Conservation (phyloP, 2,113 vertebrate species). For the Acanthochromis polyacanthus region DNA sequence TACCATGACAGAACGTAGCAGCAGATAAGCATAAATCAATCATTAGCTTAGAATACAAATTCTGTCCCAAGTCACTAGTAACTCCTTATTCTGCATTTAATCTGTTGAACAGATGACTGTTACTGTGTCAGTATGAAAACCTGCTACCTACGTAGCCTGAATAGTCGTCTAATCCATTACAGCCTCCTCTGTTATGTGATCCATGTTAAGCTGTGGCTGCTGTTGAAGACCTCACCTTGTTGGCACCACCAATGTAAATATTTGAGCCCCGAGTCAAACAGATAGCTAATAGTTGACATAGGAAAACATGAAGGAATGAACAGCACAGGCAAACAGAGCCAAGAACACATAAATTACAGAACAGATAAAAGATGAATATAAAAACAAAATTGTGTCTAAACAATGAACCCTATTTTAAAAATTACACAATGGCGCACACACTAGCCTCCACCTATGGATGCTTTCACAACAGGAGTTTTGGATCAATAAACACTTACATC, state of each 20-base stretch:
- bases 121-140: background rate
- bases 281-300: conserved; percentile 37
- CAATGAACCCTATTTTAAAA: no score
- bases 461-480: no score
- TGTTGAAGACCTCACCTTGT: conserved; percentile 15
- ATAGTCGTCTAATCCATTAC: background rate
- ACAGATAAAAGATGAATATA: background rate
- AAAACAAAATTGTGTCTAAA: background rate
- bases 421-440: no score
- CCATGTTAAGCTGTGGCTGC: background rate
- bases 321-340: conserved; percentile 4
- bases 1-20: background rate
- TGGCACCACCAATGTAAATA: conserved; percentile 79
- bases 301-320: conserved; percentile 44
- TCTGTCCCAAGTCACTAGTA: no score
- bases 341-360: background rate
- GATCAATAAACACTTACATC: no score
- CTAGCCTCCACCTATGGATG: no score
- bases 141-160: background rate
- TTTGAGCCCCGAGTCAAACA: conserved; percentile 71
- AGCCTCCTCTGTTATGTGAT: background rate
- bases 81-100: no score
- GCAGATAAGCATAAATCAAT: background rate
- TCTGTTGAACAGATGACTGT: background rate
- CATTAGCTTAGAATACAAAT: no score